phyloP scores from a whole-genome alignment of 2,797 vertebrate species.

The Alcedo atthis region DNA sequence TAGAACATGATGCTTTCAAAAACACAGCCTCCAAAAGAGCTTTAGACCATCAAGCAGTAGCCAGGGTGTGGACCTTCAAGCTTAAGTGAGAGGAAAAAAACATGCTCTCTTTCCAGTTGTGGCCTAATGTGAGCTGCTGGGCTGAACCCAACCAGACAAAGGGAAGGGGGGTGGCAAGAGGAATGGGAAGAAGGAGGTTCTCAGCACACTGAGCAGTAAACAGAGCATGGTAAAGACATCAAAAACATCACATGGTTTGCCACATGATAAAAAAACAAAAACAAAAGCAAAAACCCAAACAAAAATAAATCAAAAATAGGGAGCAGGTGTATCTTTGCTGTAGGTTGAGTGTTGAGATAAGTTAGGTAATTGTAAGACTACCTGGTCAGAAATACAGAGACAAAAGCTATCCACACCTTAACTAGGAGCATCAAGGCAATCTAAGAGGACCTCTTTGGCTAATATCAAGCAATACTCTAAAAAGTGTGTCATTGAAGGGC shows the following conservation, averaged over 20 bases:
- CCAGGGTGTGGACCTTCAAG: neutral
- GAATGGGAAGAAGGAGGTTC: neutral
- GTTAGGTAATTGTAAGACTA: neutral
- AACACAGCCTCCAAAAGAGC: neutral
- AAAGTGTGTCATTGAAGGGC: neutral
- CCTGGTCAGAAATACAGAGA: neutral
- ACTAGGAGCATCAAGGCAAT: neutral
- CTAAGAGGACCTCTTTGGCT: neutral
- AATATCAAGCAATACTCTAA: neutral
- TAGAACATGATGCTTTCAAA: neutral
- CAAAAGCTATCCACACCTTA: neutral
- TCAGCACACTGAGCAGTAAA: neutral
- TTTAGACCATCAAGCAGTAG: rapidly evolving
- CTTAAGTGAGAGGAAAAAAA: neutral
- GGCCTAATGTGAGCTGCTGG: neutral
- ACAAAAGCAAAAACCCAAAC: no score
- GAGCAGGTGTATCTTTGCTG: neutral
- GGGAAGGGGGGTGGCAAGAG: neutral
- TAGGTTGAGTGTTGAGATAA: neutral
- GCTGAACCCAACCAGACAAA: neutral
- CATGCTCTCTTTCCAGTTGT: neutral
- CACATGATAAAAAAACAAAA: neutral
- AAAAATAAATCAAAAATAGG: neutral
- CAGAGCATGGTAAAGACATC: rapidly evolving
- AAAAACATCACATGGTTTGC: neutral